Evolutionary conservation across 2,888 invertebrate species (phyloP), one percentile per base, ranked within the genome.

Genomic region (Aspidapion aeneum): DNA sequence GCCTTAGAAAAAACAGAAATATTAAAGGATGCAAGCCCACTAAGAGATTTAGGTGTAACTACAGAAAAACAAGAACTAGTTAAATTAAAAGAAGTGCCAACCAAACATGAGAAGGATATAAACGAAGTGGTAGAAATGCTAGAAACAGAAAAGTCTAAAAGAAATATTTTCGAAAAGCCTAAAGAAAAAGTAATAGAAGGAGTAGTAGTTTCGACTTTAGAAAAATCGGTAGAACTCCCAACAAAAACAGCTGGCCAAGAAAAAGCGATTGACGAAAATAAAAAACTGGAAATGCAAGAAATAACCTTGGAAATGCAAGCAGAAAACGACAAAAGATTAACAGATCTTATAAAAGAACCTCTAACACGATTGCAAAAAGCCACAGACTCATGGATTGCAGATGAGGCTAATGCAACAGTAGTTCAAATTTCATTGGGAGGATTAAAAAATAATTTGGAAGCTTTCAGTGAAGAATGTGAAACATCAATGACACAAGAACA

Each of bases 241-340:
- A 35, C 35, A 3, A 35, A 35, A 35, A 12, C 3, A 35, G 12
- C 3, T 7, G 35, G 35, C 3, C 35, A 35, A 3, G 35, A 35
- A 12, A 35, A 35, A 12, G 35, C 3, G 35, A 35, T 35, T 7
- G 5, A 35, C 5, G 5, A 35, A 35, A 19, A 3, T 17, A 54
- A 48, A 48, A 58, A 50, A 57, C 48, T 18, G 57, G 50, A 48
- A 48, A 58, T 54, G 57, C 57, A 18, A 21, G 62, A 57, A 18
- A 21, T 49, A 19, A 2, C 21, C 52, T 54, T 57, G 16, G 48
- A 57, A n/a, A 54, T 62, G 17, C 12, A 16, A 16, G 22, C 55
- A 21, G 55, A 19, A 12, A n/a, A 55, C 1, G 55, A 55, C 17
- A 18, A 19, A 16, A 55, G 20, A 1, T 18, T 55, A 18, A 21